Base-by-base conservation (phyloP, 1,140 invertebrate species). In the Stenopsyche tienmushanensis region DNA sequence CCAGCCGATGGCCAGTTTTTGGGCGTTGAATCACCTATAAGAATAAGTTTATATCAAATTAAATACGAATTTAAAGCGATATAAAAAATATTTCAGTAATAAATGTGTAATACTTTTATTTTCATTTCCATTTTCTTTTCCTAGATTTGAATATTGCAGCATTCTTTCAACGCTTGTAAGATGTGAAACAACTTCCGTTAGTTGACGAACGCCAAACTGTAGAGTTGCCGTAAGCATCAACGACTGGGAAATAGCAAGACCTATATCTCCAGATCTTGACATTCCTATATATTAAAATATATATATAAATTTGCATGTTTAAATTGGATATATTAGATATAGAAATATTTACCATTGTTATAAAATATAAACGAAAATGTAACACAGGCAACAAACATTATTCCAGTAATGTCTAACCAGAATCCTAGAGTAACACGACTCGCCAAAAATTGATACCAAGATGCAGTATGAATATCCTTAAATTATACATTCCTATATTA, bases 121-220 rank as follows among this genome's bases (percentile, higher is more conserved):
- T 15, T 62, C 21, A 3, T 65, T 44, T 3, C 57, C 62, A 2
- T 66, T 54, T 60, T 70, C 71, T 34, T 67, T 60, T 23, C 86
- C 83, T 1, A 93, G 72, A 53, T 85, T 77, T 0, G 85, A 86
- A 71, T 93, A 94, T 69, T 93, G 86, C 3, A 91, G 66, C 7
- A 93, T 83, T 65, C 90, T 81, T 76, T 93, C 90, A 0, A 93
- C 89, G 17, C 88, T 86, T 1, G 90, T 90, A 82, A 93, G 87
- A 72, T 90, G 83, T 69, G 87, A 88, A 67, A 92, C 82, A 3
- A 89, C 84, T 75, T 92, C 90, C 0, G 89, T 85, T 15, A 85
- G 85, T 75, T 92, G 89, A 34, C 89, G 79, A 58, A 93, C 86
- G 2, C 88, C 88, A 78, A 88, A 86, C 73, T 92, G 90, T 45